These are phyloP conservation scores for Hypselothyrea guttata DNA, from an alignment of 2,888 invertebrate genomes.

Conservation along the genomic window DNA sequence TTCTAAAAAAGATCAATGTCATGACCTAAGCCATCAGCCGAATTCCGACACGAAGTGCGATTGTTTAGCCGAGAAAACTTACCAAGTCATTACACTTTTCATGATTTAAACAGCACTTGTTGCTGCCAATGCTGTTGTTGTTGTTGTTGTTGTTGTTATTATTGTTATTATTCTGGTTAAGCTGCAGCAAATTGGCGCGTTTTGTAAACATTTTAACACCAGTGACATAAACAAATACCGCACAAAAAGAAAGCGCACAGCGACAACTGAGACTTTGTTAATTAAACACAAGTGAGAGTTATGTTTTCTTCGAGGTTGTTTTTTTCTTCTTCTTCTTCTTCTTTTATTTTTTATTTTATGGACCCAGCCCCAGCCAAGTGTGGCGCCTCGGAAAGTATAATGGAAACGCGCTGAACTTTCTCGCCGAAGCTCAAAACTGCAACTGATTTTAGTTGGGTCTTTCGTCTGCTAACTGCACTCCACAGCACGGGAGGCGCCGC, in stretches of 20 bases:
- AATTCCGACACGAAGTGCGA: conserved; percentile 30
- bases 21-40: conserved; percentile 18
- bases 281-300: conserved; percentile 75
- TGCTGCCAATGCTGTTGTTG: conserved; percentile 55
- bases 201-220: conserved; percentile 71
- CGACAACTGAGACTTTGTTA: conserved; percentile 47
- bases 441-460: conserved; percentile 56
- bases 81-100: conserved; percentile 67
- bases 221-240: conserved; percentile 29
- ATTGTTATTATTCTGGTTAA: conserved; percentile 21
- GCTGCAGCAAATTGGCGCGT: conserved; percentile 67
- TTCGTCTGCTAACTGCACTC: conserved; percentile 33
- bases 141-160: conserved; percentile 39
- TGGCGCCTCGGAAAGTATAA: conserved; percentile 9
- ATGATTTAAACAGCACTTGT: conserved; percentile 56
- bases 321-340: too few species aligned
- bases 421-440: conserved; percentile 67
- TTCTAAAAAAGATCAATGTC: conserved; percentile 16
- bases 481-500: conserved; percentile 1
- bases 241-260: conserved; percentile 59
- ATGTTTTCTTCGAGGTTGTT: conserved; percentile 6
- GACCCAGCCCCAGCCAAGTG: conserved; percentile 16
- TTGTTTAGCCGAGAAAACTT: conserved; percentile 47
- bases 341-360: conserved; percentile 5
- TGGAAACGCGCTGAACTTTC: conserved; percentile 63